These are phyloP conservation scores for Emys orbicularis DNA, from an alignment of 2,797 vertebrate genomes.

Conservation along the genomic window DNA sequence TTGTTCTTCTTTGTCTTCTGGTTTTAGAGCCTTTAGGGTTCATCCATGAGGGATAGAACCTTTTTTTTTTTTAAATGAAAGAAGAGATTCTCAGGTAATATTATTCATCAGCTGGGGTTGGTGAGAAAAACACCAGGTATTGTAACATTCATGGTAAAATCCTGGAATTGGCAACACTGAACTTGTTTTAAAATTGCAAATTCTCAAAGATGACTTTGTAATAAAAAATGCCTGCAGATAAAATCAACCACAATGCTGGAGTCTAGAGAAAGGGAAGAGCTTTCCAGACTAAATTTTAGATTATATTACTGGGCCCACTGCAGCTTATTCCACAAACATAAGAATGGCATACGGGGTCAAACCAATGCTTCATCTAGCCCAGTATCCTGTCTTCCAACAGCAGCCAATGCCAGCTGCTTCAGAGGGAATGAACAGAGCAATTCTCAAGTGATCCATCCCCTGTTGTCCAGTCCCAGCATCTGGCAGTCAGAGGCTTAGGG, in stretches of 20 bases:
- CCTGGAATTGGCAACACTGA: too few relatives aligned
- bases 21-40: background rate
- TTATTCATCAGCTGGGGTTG: too few relatives aligned
- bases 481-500: background rate
- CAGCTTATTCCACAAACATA: background rate
- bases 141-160: too few relatives aligned
- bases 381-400: background rate
- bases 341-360: background rate
- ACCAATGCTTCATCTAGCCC: background rate
- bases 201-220: too few relatives aligned
- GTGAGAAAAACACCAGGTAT: too few relatives aligned
- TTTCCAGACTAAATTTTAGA: background rate
- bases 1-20: too few relatives aligned
- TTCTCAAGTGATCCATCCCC: background rate
- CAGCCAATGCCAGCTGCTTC: background rate
- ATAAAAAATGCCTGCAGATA: too few relatives aligned
- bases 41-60: too few relatives aligned
- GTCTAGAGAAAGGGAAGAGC: background rate
- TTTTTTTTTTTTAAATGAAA: too few relatives aligned
- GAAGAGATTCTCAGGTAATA: too few relatives aligned
- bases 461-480: background rate
- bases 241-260: background rate
- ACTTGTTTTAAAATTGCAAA: too few relatives aligned
- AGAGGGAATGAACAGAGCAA: background rate
- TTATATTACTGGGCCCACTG: background rate